Conservation (phyloP, 2,113 vertebrate species). For the Numenius arquata region DNA sequence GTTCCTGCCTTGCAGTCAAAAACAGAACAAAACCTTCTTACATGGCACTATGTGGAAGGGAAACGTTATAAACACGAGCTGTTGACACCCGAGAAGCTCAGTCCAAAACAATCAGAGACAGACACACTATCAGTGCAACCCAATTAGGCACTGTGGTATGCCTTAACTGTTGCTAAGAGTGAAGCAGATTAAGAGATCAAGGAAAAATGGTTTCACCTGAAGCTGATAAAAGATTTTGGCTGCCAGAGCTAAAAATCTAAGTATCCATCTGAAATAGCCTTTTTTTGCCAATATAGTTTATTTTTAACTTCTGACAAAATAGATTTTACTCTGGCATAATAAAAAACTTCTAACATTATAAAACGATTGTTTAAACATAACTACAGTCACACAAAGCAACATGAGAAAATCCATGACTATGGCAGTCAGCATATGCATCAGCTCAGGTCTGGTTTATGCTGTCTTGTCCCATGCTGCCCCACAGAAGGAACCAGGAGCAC, state of each 20-base stretch:
- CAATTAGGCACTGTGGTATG: background rate
- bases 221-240: background rate
- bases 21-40: background rate
- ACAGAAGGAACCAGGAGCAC: background rate
- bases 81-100: background rate
- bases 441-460: background rate
- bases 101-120: background rate
- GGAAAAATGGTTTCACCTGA: background rate
- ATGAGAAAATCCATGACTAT: rapidly evolving
- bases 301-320: background rate
- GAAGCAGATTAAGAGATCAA: slow-evolving; percentile 1
- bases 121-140: background rate
- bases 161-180: background rate
- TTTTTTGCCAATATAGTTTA: background rate
- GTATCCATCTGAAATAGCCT: background rate
- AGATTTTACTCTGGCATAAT: background rate
- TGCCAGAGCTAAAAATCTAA: background rate
- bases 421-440: background rate
- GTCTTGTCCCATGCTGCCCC: background rate
- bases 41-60: background rate
- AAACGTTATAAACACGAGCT: background rate
- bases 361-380: background rate
- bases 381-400: background rate
- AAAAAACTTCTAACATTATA: background rate
- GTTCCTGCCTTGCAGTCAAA: background rate